Evolutionary conservation across 2,888 invertebrate species (phyloP), one percentile per base, ranked within the genome.

Genomic region (Eilema caniola): DNA sequence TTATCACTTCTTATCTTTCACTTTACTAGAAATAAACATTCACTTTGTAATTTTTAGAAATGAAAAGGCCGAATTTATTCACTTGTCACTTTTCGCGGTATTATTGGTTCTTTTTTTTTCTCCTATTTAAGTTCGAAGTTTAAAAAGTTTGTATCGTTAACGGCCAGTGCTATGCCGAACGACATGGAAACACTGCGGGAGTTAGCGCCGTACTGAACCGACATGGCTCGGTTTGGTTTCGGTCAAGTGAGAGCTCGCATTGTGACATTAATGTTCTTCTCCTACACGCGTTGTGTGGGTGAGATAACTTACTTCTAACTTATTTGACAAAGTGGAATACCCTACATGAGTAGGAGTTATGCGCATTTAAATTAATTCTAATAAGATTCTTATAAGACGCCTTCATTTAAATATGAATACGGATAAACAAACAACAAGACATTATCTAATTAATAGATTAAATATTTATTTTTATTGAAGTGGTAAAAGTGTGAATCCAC

Each of bases 171-270:
- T 73, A 70, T 75, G 68, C 64, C 75, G 71, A 68, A 74, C 80
- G 89, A 92, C 94, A 91, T 92, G 90, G 74, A 84, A 76, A 75
- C 88, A 74, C 79, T 75, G 77, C 87, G 87, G 89, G 86, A 85
- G 93, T 88, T 88, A 86, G 90, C 88, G 88, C 86, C 83, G 86
- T 90, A 94, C 94, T 94, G 89, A 85, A 83, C 77, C 71, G 81
- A 80, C 76, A 72, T 72, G 81, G 86, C 85, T 87, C 90, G 91
- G 92, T 92, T 37, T 12, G 12, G 33, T 37, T 86, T 87, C 90
- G 91, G 92, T 92, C 89, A 90, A 91, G 89, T 88, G 85, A 90
- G 91, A 91, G 90, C 86, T 86, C 82, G 81, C 83, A 85, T 89
- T 89, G 92, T 93, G 89, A 90, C 90, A 89, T 90, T 88, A 81